Percentiles rank a stretch among this genome's conserved stretches.
Conservation (phyloP, 1,140 invertebrate species). For the Coboldia fuscipes region DNA sequence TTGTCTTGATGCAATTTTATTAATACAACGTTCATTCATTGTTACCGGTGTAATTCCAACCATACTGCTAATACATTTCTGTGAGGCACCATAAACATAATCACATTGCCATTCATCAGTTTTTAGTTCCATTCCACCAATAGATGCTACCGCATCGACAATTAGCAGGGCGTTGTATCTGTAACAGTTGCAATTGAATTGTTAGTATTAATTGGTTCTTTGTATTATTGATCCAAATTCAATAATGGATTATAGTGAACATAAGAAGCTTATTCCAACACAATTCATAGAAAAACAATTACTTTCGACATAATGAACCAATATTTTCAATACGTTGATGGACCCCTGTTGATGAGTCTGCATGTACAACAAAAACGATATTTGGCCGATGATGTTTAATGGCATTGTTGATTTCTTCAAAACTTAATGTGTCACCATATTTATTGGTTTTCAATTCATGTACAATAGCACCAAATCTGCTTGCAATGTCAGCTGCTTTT, state of each 20-base stretch:
- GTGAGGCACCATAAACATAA: constrained; percentile 58
- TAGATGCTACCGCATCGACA: constrained; percentile 67
- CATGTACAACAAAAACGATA: constrained; percentile 59
- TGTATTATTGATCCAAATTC: neutral
- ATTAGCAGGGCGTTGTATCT: constrained; percentile 29
- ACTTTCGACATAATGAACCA: constrained; percentile 53
- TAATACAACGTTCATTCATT: constrained; percentile 60
- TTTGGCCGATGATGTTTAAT: constrained; percentile 36
- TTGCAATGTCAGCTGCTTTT: constrained; percentile 40
- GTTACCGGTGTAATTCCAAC: constrained; percentile 67
- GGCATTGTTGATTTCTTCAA: constrained; percentile 32
- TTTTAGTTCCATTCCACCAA: constrained; percentile 52
- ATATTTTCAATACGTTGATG: constrained; percentile 55
- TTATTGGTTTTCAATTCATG: constrained; percentile 19
- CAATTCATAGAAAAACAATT: too few relatives aligned
- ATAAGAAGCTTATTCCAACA: too few relatives aligned
- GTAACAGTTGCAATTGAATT: constrained; percentile 20
- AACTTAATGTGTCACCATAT: constrained; percentile 27
- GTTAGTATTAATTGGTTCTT: neutral
- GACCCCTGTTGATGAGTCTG: constrained; percentile 68
- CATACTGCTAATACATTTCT: constrained; percentile 59
- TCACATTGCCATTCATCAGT: constrained; percentile 66
- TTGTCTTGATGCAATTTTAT: constrained; percentile 37
- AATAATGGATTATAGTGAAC: too few relatives aligned
- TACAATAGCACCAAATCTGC: constrained; percentile 19